Evolutionary conservation across 2,888 invertebrate genomes (phyloP).

Genomic region (Trissoscelio sp.): DNA sequence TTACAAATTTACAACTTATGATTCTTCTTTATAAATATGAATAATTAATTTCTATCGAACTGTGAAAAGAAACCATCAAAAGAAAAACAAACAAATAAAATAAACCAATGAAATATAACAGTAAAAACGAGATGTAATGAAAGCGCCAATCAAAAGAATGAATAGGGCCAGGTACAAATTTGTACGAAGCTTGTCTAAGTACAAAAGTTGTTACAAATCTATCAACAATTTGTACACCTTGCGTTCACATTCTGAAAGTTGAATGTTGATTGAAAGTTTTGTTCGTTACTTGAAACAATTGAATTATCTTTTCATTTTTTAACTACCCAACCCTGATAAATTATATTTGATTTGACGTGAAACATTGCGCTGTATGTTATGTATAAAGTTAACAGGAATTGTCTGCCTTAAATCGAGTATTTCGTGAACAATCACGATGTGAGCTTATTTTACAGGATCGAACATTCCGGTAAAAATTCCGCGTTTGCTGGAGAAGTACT

Average conservation of each 20-base stretch:
- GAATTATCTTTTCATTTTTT: background rate
- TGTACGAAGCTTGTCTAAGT: background rate
- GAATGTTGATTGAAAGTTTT: background rate
- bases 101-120: background rate
- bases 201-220: background rate
- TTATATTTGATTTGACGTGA: background rate
- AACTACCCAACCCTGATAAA: background rate
- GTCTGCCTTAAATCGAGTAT: background rate
- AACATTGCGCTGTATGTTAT: background rate
- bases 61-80: no score
- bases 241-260: background rate
- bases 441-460: conserved; percentile 4
- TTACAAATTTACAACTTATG: background rate
- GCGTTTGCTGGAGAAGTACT: background rate
- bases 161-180: background rate
- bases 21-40: no score
- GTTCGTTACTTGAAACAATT: background rate
- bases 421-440: background rate
- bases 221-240: background rate
- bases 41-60: no score
- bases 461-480: background rate
- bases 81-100: background rate
- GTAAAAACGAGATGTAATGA: background rate
- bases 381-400: background rate
- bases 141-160: background rate